Evolutionary conservation across 1,140 invertebrate species (phyloP).

Genomic region (Apis mellifera): Amel_HAv3.1 CM009940.2:2766501-2767000

Average conservation of each 20-base stretch:
- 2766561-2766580: too few relatives aligned
- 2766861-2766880: constrained; percentile 85
- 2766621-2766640: too few relatives aligned
- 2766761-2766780: background rate
- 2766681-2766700: too few relatives aligned
- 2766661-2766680: too few relatives aligned
- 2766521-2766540: too few relatives aligned
- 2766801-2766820: background rate
- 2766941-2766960: constrained; percentile 95
- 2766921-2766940: constrained; percentile 92
- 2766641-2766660: too few relatives aligned
- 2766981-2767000: constrained; percentile 90
- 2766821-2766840: background rate
- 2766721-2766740: too few relatives aligned
- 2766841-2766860: constrained; percentile 19
- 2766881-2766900: constrained; percentile 93
- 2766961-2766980: constrained; percentile 91
- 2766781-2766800: background rate
- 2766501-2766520: too few relatives aligned
- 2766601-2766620: too few relatives aligned
- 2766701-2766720: too few relatives aligned
- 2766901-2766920: constrained; percentile 95
- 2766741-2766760: background rate
- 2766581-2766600: too few relatives aligned
- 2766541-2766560: too few relatives aligned